Evolutionary conservation across 2,113 vertebrate species (phyloP), one percentile per base, ranked within the genome.

Genomic region (Mus musculus): DNA sequence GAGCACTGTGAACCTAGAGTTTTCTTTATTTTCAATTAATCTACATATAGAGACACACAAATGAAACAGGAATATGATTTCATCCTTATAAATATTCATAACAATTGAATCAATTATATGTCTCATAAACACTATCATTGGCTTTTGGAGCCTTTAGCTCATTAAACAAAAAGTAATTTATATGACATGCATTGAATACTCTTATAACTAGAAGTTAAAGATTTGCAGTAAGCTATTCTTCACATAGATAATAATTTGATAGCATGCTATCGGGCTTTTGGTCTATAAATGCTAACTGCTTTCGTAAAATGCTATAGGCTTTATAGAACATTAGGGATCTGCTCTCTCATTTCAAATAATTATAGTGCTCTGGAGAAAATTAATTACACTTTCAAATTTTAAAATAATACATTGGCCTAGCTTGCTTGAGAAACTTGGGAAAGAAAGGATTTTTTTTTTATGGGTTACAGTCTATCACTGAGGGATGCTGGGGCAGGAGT

Each of bases 61-160:
- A 90, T 30, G 24, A 24, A 91, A 49, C 67, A 94, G 81, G 96
- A 89, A 89, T 1, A 88, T 11, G 24, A 69, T 90, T 97, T 88
- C 8, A 90, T 65, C 95, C 67, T 78, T 87, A 56, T 14, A 82
- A 87, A 24, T 65, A 78, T 86, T 46, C 65, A 84, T 46, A 95
- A 80, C 6, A 96, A 73, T 88, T 16, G 85, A 87, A 85, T 63
- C 90, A 96, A 93, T 54, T 96, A 89, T 16, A 87, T 80, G 82
- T n/a, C 88, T 96, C 84, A 88, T 82, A 94, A 90, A 94, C 67
- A 89, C 0, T 93, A 7, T 28, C 42, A n/a, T 20, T 77, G 42
- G 11, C 1, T 81, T 94, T 71, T 65, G 33, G 30, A 78, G 5
- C 0, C 65, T 71, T 92, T 52, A 75, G 52, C 88, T 16, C 28